phyloP scores from a whole-genome alignment of 2,113 vertebrate species.

The Pterocles gutturalis region DNA sequence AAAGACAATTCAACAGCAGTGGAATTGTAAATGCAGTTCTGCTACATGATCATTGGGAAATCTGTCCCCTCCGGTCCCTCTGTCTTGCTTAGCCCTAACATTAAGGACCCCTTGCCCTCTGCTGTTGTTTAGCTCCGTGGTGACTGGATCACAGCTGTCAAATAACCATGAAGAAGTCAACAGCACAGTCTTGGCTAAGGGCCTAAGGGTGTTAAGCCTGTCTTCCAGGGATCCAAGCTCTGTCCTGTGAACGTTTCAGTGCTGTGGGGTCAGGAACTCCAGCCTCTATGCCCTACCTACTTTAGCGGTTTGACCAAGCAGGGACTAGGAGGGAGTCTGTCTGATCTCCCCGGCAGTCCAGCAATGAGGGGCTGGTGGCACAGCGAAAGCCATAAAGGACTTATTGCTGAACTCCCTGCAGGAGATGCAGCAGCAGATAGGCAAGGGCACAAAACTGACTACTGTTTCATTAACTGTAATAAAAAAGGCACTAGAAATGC shows the following conservation, averaged over 20 bases:
- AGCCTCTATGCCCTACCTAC: neutral
- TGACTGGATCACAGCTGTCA: neutral
- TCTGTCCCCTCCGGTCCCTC: neutral
- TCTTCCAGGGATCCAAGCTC: neutral
- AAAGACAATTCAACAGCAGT: neutral
- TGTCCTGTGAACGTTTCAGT: neutral
- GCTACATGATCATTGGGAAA: neutral
- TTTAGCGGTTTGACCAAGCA: neutral
- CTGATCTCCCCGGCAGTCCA: neutral
- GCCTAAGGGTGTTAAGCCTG: neutral
- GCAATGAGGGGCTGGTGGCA: neutral
- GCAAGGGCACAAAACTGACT: neutral
- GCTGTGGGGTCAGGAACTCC: neutral
- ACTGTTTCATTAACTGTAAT: neutral
- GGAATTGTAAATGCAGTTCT: neutral
- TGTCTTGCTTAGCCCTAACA: neutral
- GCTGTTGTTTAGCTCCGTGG: rapidly evolving
- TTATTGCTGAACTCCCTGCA: neutral
- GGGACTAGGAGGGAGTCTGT: neutral
- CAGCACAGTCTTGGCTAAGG: neutral
- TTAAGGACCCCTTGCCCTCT: neutral
- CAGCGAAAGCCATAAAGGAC: neutral
- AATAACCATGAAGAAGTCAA: neutral
- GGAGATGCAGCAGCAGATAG: neutral
- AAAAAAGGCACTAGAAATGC: neutral